Base-by-base conservation (phyloP, 2,888 invertebrate genomes). In the Rhamphomyia laevipes region DNA sequence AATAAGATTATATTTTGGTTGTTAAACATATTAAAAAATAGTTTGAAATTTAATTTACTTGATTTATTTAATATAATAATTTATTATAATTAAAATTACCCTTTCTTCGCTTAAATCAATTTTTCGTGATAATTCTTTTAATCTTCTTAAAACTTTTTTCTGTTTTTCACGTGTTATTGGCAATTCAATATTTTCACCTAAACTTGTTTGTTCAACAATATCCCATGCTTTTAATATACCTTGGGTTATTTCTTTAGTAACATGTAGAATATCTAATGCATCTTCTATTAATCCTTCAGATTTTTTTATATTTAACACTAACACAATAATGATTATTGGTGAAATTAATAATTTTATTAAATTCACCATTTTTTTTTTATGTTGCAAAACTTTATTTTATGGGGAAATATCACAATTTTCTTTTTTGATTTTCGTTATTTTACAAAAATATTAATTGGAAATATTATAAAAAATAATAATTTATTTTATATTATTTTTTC, bases 191-290 rank as follows among this genome's bases (percentile, higher is more conserved):
- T 77, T 77, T 9, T 73, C 69, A 18, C 73, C 68, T 2, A 70
- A 59, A 55, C 75, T 74, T 46, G 76, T 73, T 18, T 76, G 74
- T 46, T 79, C 78, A 27, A 82, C 70, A 13, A 81, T 61, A 56
- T 81, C 78, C 82, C 82, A 82, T 21, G 81, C 74, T 57, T 75
- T 77, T 2, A 79, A 65, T 30, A 82, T 71, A 45, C 77, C 76
- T 45, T 75, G 72, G 27, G 76, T 75, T 33, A 82, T 74, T 59
- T 81, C 80, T 59, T 78, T 80, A 35, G 64, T 60, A n/a, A 69
- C 60, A 58, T 74, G 73, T 17, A 81, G 61, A 13, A 82, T 73
- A 63, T 82, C 82, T 44, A 80, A 63, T 2, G 77, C 76, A 57
- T 78, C 80, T 53, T 77, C 78, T 23, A 79, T 63, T 43, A 79